Percentiles rank a stretch among this genome's conserved stretches.
phyloP scores from a whole-genome alignment of 2,113 vertebrate species.

The Erythrolamprus reginae region DNA sequence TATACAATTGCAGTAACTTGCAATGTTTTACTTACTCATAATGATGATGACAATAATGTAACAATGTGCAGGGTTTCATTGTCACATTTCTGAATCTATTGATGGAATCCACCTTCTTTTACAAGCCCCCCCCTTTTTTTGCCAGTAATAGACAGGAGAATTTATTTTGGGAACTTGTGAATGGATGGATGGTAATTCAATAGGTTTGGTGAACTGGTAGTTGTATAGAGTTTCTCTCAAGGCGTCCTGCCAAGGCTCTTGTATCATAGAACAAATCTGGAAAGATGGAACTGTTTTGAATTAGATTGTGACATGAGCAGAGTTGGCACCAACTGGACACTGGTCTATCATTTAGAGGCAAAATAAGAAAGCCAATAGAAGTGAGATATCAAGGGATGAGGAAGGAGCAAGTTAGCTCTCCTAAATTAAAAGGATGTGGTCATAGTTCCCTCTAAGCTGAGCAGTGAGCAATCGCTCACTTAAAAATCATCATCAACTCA shows the following conservation, averaged over 20 bases:
- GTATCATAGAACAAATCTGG: neutral
- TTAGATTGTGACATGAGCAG: neutral
- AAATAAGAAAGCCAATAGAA: neutral
- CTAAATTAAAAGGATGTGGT: neutral
- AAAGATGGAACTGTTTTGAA: neutral
- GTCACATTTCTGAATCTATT: neutral
- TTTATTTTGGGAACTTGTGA: neutral
- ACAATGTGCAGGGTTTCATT: neutral
- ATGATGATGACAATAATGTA: neutral
- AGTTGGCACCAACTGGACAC: neutral
- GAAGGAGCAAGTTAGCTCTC: neutral
- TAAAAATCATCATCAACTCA: too few species aligned
- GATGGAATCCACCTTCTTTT: neutral
- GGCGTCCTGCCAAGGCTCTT: neutral
- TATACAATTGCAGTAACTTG: neutral
- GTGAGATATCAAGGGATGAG: neutral
- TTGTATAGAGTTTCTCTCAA: neutral
- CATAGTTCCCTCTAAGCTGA: too few species aligned
- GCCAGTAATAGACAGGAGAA: neutral
- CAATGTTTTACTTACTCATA: neutral
- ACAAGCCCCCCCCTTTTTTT: neutral
- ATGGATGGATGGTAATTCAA: neutral
- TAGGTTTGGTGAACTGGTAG: neutral
- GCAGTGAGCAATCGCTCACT: too few species aligned
- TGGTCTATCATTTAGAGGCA: neutral